These are phyloP conservation scores for Macrophya annulata DNA, from an alignment of 2,888 invertebrate genomes.

Conservation along the genomic window DNA sequence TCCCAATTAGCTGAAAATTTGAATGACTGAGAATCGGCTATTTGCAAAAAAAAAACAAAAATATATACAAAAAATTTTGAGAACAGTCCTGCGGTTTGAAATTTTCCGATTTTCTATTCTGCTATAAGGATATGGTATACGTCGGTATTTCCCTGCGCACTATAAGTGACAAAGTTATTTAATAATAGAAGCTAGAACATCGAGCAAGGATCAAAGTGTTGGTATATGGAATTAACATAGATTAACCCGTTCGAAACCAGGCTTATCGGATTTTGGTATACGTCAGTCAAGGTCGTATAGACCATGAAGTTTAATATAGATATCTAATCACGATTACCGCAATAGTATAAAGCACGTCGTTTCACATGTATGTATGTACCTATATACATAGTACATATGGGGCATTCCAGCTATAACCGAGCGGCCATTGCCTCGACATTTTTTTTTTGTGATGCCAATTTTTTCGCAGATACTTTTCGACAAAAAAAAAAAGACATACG, in stretches of 20 bases:
- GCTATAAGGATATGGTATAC: not conserved
- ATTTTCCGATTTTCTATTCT: too few species aligned
- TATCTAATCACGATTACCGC: not conserved
- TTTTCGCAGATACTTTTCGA: too few species aligned
- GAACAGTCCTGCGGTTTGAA: too few species aligned
- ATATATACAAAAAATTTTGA: too few species aligned
- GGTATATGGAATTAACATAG: constrained; percentile 42
- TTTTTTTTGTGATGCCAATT: too few species aligned
- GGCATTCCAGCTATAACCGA: too few species aligned
- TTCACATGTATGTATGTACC: not conserved
- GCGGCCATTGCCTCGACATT: too few species aligned
- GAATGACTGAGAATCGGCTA: too few species aligned
- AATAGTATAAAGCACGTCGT: not conserved
- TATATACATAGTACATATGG: too few species aligned
- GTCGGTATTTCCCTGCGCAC: not conserved
- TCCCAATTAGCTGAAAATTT: too few species aligned
- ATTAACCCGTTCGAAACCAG: constrained; percentile 41
- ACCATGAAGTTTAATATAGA: constrained; percentile 4
- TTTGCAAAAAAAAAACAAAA: too few species aligned
- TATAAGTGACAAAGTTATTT: constrained; percentile 43
- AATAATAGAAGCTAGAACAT: constrained; percentile 16
- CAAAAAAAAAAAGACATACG: too few species aligned
- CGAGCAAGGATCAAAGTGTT: constrained; percentile 39
- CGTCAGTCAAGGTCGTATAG: constrained; percentile 21
- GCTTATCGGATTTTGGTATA: constrained; percentile 45